Evolutionary conservation across 2,797 vertebrate species (phyloP).

Genomic region (Malurus leucopterus): DNA sequence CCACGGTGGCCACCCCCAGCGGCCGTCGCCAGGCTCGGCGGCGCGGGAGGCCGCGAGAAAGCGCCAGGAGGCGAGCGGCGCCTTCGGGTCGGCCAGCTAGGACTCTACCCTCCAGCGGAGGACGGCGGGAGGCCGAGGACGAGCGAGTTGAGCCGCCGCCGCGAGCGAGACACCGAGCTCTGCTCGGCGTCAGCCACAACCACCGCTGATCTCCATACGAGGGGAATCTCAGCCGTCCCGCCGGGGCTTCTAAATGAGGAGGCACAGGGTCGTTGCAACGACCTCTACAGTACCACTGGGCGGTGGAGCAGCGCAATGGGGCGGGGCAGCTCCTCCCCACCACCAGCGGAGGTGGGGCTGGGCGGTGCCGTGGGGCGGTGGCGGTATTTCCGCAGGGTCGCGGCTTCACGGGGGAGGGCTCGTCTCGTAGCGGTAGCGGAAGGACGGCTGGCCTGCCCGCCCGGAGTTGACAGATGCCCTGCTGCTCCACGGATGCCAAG

Average conservation of each 20-base stretch:
- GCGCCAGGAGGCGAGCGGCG: neutral
- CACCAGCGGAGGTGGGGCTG: neutral
- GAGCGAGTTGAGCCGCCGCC: neutral
- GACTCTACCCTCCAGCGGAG: neutral
- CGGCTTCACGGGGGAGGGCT: rapidly evolving
- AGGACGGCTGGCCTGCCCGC: too few species aligned
- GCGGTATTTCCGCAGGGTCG: neutral
- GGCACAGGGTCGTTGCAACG: rapidly evolving
- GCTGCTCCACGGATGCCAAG: neutral
- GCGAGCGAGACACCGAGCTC: neutral
- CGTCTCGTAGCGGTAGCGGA: rapidly evolving
- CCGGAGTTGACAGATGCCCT: conserved; percentile 13
- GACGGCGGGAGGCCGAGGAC: neutral
- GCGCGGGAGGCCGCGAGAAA: neutral
- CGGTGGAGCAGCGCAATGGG: neutral
- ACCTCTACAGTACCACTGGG: rapidly evolving
- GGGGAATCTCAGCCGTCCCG: rapidly evolving
- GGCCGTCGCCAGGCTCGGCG: neutral
- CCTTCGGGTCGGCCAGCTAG: neutral
- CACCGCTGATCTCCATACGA: rapidly evolving
- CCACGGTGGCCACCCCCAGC: too few species aligned
- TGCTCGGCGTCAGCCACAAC: neutral
- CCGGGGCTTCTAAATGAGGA: rapidly evolving
- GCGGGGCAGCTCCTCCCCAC: conserved; percentile 10
- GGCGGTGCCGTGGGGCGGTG: neutral